phyloP scores from a whole-genome alignment of 2,797 vertebrate genomes.

The Delichon dasypus region DNA sequence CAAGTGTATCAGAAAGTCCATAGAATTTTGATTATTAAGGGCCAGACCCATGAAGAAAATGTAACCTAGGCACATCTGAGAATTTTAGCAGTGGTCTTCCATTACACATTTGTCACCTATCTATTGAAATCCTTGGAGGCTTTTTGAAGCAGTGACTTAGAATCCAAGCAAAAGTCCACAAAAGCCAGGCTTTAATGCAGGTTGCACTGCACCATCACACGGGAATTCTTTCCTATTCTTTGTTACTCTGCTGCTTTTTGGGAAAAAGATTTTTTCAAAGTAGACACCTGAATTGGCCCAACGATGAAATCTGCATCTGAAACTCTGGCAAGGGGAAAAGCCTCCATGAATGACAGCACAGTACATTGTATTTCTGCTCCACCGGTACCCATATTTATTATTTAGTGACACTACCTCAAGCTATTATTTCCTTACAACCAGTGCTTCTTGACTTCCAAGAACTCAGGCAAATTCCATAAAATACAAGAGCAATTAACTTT shows the following conservation, averaged over 20 bases:
- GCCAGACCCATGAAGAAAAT: not conserved
- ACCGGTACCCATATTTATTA: not conserved
- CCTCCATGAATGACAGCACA: not conserved
- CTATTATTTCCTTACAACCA: constrained; percentile 1
- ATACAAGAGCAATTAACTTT: constrained; percentile 1
- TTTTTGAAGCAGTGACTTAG: not conserved
- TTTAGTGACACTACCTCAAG: not conserved
- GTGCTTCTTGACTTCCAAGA: not conserved
- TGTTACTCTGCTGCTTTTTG: not conserved
- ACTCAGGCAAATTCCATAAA: not conserved
- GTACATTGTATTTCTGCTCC: not conserved
- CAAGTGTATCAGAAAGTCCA: not conserved
- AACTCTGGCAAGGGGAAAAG: not conserved
- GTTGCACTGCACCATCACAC: not conserved
- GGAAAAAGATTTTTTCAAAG: not conserved
- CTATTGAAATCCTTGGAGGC: not conserved
- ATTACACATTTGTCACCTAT: not conserved
- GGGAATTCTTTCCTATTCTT: not conserved
- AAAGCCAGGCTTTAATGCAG: not conserved
- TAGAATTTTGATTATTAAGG: not conserved
- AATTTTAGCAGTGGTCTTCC: not conserved
- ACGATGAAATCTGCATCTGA: not conserved
- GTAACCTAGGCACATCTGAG: not conserved
- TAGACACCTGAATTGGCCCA: not conserved
- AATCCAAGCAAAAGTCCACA: not conserved